phyloP scores from a whole-genome alignment of 2,888 invertebrate genomes.

The Clepsis dumicolana region DNA sequence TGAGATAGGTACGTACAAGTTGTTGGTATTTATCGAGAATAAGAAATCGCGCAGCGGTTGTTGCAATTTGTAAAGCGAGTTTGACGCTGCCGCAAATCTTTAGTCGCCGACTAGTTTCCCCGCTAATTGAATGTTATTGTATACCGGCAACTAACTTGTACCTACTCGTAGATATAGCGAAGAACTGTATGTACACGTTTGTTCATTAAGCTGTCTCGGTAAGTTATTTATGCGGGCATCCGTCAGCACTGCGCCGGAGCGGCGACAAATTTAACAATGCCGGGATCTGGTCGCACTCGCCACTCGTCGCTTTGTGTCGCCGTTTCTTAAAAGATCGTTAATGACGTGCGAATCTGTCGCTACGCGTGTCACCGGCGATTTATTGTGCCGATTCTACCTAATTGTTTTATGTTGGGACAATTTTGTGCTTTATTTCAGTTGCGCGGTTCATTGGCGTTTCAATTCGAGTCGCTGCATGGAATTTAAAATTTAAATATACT shows the following conservation, averaged over 20 bases:
- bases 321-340: slow-evolving; percentile 65
- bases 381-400: slow-evolving; percentile 62
- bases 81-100: slow-evolving; percentile 30
- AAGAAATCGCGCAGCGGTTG: slow-evolving; percentile 19
- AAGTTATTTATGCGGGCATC: slow-evolving; percentile 78
- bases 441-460: slow-evolving; percentile 49
- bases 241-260: slow-evolving; percentile 66
- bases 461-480: slow-evolving; percentile 25
- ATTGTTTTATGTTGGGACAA: slow-evolving; percentile 62
- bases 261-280: slow-evolving; percentile 84
- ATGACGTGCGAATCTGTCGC: slow-evolving; percentile 82
- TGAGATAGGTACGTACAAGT: slow-evolving; percentile 18
- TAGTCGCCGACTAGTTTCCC: slow-evolving; percentile 33
- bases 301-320: slow-evolving; percentile 54
- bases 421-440: slow-evolving; percentile 53
- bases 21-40: slow-evolving; percentile 25
- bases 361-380: slow-evolving; percentile 68
- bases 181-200: slow-evolving; percentile 27
- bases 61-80: slow-evolving; percentile 31
- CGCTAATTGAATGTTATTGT: slow-evolving; percentile 44
- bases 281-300: slow-evolving; percentile 55
- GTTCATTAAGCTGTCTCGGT: slow-evolving; percentile 58
- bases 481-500: slow-evolving; percentile 38
- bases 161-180: slow-evolving; percentile 31
- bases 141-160: slow-evolving; percentile 42